These are phyloP conservation scores for Isichthys henryi DNA, from an alignment of 2,113 vertebrate genomes.

Conservation along the genomic window DNA sequence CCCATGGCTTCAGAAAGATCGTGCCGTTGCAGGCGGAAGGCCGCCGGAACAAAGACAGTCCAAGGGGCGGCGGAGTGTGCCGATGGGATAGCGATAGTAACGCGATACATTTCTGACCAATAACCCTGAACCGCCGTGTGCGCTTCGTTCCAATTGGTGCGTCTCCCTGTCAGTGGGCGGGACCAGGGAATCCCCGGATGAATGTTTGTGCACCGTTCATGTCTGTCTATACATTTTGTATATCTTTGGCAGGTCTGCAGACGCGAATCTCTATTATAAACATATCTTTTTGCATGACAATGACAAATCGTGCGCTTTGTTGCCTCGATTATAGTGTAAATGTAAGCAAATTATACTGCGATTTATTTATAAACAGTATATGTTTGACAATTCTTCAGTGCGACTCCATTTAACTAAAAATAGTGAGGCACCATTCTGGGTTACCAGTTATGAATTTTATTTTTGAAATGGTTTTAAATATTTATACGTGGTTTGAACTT, in stretches of 20 bases:
- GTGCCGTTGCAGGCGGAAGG: background rate
- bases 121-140: background rate
- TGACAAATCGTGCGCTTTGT: background rate
- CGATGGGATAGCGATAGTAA: background rate
- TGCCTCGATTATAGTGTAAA: background rate
- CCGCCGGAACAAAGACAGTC: conserved; percentile 16
- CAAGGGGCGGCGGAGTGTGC: background rate
- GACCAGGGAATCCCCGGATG: background rate
- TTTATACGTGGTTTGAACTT: background rate
- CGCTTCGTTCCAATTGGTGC: background rate
- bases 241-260: background rate
- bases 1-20: conserved; percentile 45
- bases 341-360: background rate
- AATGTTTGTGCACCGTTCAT: no score
- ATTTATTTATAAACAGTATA: background rate
- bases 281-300: background rate
- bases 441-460: background rate
- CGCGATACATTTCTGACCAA: background rate
- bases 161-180: background rate
- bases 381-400: background rate
- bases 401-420: background rate
- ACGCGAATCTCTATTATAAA: background rate
- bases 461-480: background rate
- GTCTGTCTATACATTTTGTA: background rate
- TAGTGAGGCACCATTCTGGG: background rate